Conservation (phyloP, 1,140 invertebrate species). For the Drosophila takahashii region DNA sequence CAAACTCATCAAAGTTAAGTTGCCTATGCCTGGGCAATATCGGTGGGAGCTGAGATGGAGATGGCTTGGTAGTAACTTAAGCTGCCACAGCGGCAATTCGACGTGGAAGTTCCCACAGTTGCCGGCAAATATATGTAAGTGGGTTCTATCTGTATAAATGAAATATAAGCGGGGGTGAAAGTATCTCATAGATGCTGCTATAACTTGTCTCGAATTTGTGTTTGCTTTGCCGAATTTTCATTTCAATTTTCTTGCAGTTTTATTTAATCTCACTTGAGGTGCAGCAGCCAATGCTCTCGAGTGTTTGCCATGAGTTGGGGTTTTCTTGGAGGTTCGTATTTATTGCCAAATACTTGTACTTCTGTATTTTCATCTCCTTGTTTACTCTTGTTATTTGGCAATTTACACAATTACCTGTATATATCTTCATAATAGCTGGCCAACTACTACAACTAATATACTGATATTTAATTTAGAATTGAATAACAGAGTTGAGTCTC, state of each 20-base stretch:
- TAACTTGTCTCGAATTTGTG: constrained; percentile 77
- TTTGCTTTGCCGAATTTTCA: constrained; percentile 79
- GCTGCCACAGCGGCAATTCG: constrained; percentile 45
- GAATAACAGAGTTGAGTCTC: not conserved
- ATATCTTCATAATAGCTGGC: constrained; percentile 9
- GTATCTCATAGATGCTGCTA: constrained; percentile 53
- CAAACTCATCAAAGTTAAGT: constrained; percentile 82
- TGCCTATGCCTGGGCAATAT: constrained; percentile 48
- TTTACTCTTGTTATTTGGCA: constrained; percentile 16
- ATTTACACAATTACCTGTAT: constrained; percentile 11
- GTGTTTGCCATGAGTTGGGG: constrained; percentile 51
- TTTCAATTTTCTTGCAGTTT: constrained; percentile 80
- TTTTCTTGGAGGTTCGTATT: constrained; percentile 7
- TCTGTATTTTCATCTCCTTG: constrained; percentile 12
- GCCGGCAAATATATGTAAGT: constrained; percentile 32
- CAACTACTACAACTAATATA: not conserved
- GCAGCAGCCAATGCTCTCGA: constrained; percentile 63
- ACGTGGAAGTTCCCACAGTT: constrained; percentile 33
- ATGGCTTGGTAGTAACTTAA: constrained; percentile 27
- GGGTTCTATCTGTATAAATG: constrained; percentile 52
- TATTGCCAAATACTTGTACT: constrained; percentile 2
- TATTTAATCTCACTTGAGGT: constrained; percentile 83
- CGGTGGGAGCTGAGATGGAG: constrained; percentile 9
- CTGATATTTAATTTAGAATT: constrained; percentile 4
- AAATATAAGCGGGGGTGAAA: constrained; percentile 29